These are phyloP conservation scores for Aphelinus certus DNA, from an alignment of 1,140 invertebrate species.

Conservation along the genomic window DNA sequence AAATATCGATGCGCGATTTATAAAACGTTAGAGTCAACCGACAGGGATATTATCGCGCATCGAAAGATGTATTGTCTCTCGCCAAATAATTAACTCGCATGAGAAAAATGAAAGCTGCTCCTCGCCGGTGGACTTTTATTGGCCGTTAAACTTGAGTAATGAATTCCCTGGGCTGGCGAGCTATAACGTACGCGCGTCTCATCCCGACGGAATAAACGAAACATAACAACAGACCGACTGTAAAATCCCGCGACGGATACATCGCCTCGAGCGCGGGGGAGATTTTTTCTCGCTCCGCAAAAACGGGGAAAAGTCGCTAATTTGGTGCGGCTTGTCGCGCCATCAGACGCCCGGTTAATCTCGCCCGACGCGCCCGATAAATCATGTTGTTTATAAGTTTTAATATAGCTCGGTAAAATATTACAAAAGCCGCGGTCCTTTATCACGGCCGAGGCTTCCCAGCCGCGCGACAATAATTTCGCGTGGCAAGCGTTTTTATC, in stretches of 20 bases:
- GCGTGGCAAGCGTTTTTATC: conserved; percentile 15
- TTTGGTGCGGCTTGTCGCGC: neutral
- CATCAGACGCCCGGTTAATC: conserved; percentile 11
- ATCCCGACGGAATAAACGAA: neutral
- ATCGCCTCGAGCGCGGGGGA: neutral
- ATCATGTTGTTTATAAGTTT: conserved; percentile 35
- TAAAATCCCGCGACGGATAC: too few species aligned
- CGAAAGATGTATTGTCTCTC: neutral
- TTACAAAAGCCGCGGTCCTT: conserved; percentile 19
- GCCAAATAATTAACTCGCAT: conserved; percentile 25
- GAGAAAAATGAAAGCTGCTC: conserved; percentile 4
- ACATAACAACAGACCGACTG: too few species aligned
- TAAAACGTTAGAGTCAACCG: too few species aligned
- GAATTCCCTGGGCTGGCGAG: conserved; percentile 3
- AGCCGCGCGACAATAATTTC: conserved; percentile 23
- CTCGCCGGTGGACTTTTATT: conserved; percentile 10
- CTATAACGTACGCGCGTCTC: conserved; percentile 1
- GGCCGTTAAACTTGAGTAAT: conserved; percentile 23
- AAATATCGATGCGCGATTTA: too few species aligned
- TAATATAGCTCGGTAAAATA: conserved; percentile 22
- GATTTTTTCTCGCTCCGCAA: neutral
- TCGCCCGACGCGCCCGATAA: conserved; percentile 6
- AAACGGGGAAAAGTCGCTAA: neutral
- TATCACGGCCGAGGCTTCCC: conserved; percentile 1
- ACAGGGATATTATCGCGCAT: too few species aligned